Conservation (phyloP, 2,888 invertebrate species). For the Prostheceraeus crozeri region DNA sequence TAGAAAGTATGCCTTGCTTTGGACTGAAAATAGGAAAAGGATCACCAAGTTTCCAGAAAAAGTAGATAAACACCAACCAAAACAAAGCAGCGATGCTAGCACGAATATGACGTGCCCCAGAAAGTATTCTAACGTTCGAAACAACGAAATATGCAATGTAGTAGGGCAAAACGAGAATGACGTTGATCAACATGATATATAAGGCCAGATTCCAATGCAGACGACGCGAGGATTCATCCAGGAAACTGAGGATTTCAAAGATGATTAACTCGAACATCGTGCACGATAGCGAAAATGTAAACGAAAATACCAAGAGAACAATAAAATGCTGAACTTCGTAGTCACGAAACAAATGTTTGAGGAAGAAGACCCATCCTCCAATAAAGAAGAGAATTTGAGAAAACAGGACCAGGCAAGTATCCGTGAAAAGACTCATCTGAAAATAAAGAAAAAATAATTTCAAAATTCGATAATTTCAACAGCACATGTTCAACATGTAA, state of each 20-base stretch:
- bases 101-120: conserved; percentile 18
- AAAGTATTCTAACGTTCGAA: conserved; percentile 66
- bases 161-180: conserved; percentile 89
- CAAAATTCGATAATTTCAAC: no score
- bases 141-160: conserved; percentile 90
- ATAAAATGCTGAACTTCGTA: conserved; percentile 91
- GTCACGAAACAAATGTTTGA: conserved; percentile 88
- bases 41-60: conserved; percentile 98
- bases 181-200: conserved; percentile 79
- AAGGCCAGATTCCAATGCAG: conserved; percentile 90
- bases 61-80: conserved; percentile 83
- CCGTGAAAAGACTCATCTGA: conserved; percentile 37
- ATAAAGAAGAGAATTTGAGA: conserved; percentile 66
- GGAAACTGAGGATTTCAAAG: conserved; percentile 88
- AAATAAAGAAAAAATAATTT: no score
- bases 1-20: conserved; percentile 78
- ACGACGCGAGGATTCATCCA: conserved; percentile 81
- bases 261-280: conserved; percentile 99
- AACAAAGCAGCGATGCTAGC: conserved; percentile 26
- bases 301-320: conserved; percentile 88
- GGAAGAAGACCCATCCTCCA: conserved; percentile 95
- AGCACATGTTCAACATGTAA: no score
- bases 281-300: conserved; percentile 88
- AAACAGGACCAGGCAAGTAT: conserved; percentile 36
- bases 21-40: conserved; percentile 94